Conservation (phyloP, 2,113 vertebrate genomes). For the Ammodytes marinus region DNA sequence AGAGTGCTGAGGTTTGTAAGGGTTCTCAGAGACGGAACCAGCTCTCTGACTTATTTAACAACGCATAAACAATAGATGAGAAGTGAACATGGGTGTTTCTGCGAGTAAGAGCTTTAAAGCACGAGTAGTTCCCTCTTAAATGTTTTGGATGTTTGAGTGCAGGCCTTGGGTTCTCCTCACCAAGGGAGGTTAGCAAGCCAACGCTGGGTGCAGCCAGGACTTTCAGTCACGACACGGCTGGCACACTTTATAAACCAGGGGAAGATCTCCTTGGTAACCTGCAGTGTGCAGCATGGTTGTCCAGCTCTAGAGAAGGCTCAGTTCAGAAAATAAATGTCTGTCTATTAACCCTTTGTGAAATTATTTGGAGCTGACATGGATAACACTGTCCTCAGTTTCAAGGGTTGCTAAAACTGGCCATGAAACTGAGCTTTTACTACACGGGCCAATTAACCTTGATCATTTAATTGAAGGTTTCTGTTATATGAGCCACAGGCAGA, state of each 20-base stretch:
- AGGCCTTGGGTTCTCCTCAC: conserved; percentile 20
- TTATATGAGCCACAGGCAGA: background rate
- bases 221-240: conserved; percentile 16
- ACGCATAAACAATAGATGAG: conserved; percentile 68
- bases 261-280: conserved; percentile 59
- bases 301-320: conserved; percentile 1
- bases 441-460: no score
- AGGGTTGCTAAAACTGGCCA: background rate
- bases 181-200: conserved; percentile 20
- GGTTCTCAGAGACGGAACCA: conserved; percentile 41
- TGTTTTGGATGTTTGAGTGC: conserved; percentile 33
- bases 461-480: background rate
- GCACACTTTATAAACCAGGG: conserved; percentile 18
- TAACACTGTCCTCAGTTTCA: background rate
- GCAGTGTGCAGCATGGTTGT: conserved; percentile 34
- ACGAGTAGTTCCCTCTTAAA: background rate
- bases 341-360: conserved; percentile 18
- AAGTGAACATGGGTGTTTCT: conserved; percentile 43
- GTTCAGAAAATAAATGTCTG: background rate
- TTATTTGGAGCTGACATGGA: background rate
- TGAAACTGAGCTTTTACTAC: background rate
- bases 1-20: conserved; percentile 24
- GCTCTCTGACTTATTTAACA: conserved; percentile 63
- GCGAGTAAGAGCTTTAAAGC: conserved; percentile 39
- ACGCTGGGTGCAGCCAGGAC: conserved; percentile 2